Conservation (phyloP, 2,113 vertebrate genomes). For the Pseudorhombus dupliciocellatus region DNA sequence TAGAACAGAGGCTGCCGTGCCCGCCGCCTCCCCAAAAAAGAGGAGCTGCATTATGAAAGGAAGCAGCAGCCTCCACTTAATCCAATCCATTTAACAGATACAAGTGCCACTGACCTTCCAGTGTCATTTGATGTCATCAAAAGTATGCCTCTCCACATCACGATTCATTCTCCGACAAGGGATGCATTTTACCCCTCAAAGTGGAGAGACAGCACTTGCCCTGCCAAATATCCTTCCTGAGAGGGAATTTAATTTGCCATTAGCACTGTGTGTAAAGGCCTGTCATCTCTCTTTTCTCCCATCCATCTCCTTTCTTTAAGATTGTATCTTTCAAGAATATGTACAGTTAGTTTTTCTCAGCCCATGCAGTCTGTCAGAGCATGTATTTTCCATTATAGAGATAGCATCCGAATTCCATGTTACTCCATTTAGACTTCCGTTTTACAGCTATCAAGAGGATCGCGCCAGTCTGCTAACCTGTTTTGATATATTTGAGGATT, state of each 20-base stretch:
- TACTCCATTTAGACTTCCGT: constrained; percentile 93
- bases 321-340: constrained; percentile 82
- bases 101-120: constrained; percentile 81
- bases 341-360: constrained; percentile 83
- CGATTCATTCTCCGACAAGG: constrained; percentile 76
- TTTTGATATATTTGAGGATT: constrained; percentile 89
- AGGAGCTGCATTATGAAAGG: constrained; percentile 79
- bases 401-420: constrained; percentile 90
- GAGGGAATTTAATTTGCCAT: constrained; percentile 81
- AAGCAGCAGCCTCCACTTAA: constrained; percentile 80
- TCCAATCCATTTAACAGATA: constrained; percentile 82
- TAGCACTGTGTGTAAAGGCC: constrained; percentile 79
- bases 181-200: constrained; percentile 74
- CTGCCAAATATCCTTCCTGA: constrained; percentile 77
- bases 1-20: constrained; percentile 67
- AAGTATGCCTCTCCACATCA: constrained; percentile 73
- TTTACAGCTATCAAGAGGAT: constrained; percentile 92
- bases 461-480: constrained; percentile 91
- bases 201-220: constrained; percentile 70
- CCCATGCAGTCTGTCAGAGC: constrained; percentile 86
- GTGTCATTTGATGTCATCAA: constrained; percentile 79
- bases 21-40: constrained; percentile 66
- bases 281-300: constrained; percentile 70
- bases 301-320: constrained; percentile 76
- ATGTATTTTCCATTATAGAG: constrained; percentile 94